Evolutionary conservation across 2,113 vertebrate species (phyloP).

Genomic region (Piliocolobus tephrosceles): DNA sequence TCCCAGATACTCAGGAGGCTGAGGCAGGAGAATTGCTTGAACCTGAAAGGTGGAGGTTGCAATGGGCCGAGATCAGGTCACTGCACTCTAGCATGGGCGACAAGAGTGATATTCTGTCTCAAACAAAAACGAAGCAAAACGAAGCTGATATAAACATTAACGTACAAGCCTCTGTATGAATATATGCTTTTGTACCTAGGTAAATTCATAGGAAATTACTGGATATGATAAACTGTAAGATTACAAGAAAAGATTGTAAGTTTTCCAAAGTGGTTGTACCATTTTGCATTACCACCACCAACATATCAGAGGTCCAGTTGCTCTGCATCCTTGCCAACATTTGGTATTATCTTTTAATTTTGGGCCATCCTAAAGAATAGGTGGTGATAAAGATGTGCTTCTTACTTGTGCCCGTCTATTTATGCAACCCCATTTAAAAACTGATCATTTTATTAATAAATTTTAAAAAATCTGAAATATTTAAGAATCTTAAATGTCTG

Average conservation of each 20-base stretch:
- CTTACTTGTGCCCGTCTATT: background rate
- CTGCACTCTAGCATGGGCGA: too few relatives aligned
- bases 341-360: background rate
- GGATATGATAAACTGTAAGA: background rate
- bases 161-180: background rate
- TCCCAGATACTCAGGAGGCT: too few relatives aligned
- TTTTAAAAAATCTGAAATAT: background rate
- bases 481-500: background rate
- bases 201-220: background rate
- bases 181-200: background rate
- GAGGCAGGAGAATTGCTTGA: too few relatives aligned
- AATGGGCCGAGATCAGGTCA: too few relatives aligned
- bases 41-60: too few relatives aligned
- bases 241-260: background rate
- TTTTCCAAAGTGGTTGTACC: background rate
- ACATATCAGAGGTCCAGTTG: background rate
- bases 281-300: background rate
- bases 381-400: background rate
- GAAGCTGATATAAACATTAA: background rate
- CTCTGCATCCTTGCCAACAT: background rate
- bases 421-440: background rate
- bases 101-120: too few relatives aligned
- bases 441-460: background rate
- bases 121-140: background rate
- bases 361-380: background rate